Percentiles rank a stretch among this genome's conserved stretches.
phyloP scores from a whole-genome alignment of 2,113 vertebrate genomes.

The Casuarius casuarius region DNA sequence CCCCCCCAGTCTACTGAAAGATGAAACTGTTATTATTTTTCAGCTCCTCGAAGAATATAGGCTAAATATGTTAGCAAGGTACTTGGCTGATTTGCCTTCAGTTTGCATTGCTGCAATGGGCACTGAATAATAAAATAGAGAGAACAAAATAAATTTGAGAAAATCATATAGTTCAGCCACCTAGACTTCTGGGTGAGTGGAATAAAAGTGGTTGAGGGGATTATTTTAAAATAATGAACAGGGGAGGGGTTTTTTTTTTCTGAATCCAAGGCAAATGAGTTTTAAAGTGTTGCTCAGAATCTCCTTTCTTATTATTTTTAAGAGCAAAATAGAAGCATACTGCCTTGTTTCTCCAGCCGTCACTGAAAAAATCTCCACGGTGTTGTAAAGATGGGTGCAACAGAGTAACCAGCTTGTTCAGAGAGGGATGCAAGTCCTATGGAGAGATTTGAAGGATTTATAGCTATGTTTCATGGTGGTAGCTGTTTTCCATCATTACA shows the following conservation, averaged over 20 bases:
- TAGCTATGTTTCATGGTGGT: background rate
- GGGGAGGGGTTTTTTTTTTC: background rate
- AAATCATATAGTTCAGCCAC: background rate
- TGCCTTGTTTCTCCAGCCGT: background rate
- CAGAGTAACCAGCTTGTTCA: background rate
- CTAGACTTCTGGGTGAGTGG: background rate
- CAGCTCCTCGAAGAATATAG: background rate
- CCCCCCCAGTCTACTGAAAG: background rate
- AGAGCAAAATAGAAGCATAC: background rate
- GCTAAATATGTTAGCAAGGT: background rate
- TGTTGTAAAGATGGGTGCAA: background rate
- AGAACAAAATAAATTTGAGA: background rate
- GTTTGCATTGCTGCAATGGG: background rate
- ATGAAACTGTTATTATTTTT: constrained; percentile 3
- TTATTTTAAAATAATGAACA: background rate
- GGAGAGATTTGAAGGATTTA: constrained; percentile 18
- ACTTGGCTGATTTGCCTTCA: background rate
- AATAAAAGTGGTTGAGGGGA: background rate
- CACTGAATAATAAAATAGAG: background rate
- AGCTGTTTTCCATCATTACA: background rate
- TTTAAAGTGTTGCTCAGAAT: background rate
- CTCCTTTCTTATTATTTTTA: background rate
- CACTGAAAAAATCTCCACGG: background rate
- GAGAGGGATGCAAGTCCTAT: background rate
- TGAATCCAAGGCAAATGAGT: background rate